A percentile compares a stretch with the other conserved stretches of the same genome.
phyloP scores from a whole-genome alignment of 2,797 vertebrate genomes.

The Merluccius polli region DNA sequence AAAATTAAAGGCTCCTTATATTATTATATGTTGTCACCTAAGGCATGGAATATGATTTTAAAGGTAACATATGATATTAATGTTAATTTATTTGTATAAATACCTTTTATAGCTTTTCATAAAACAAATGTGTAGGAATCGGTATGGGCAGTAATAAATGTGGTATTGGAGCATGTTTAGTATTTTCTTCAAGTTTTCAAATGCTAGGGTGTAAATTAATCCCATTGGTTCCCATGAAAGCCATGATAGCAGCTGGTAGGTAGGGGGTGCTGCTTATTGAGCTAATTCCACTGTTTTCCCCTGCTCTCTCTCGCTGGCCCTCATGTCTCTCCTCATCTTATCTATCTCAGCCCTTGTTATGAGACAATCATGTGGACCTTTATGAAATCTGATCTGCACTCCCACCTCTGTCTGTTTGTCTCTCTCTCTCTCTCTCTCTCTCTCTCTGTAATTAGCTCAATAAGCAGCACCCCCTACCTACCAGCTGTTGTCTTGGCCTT shows the following conservation, averaged over 20 bases:
- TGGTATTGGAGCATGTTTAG: neutral
- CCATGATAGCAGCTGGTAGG: conserved; percentile 48
- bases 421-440: too few relatives aligned
- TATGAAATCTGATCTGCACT: conserved; percentile 67
- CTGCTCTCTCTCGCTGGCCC: conserved; percentile 31
- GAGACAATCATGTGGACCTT: conserved; percentile 71
- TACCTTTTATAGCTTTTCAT: too few relatives aligned
- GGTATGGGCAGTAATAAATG: too few relatives aligned
- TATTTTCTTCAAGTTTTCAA: conserved; percentile 23
- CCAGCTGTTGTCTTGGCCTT: conserved; percentile 53
- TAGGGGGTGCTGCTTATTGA: conserved; percentile 54
- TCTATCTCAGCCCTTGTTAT: conserved; percentile 61
- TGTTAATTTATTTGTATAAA: too few relatives aligned
- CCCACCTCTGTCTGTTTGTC: neutral
- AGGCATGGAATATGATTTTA: too few relatives aligned
- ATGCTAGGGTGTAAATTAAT: conserved; percentile 46
- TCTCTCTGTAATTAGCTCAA: conserved; percentile 38
- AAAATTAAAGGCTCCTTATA: too few relatives aligned
- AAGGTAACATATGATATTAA: too few relatives aligned
- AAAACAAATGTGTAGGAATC: too few relatives aligned
- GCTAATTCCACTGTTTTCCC: conserved; percentile 50
- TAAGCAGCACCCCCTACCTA: conserved; percentile 45
- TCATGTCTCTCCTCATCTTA: conserved; percentile 39
- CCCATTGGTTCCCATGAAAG: conserved; percentile 43
- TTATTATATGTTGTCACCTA: too few relatives aligned